Conservation (phyloP, 2,888 invertebrate genomes). For the Allygus modestus region DNA sequence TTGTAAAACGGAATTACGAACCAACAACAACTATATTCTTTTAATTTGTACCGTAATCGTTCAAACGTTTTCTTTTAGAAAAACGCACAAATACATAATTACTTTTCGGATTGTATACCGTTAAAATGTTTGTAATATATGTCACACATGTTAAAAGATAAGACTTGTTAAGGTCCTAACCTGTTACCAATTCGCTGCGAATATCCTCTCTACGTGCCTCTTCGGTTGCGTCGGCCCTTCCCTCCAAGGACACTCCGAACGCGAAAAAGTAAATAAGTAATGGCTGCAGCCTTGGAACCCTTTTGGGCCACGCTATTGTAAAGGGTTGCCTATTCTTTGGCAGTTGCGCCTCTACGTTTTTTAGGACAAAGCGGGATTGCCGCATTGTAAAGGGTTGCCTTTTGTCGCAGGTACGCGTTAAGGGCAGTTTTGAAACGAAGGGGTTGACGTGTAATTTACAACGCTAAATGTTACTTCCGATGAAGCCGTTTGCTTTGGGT, state of each 20-base stretch:
- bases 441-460: slow-evolving; percentile 25
- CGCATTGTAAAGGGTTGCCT: slow-evolving; percentile 20
- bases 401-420: background rate
- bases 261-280: slow-evolving; percentile 32
- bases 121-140: no score
- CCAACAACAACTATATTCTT: no score
- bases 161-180: no score
- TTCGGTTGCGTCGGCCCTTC: background rate
- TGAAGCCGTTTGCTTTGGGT: slow-evolving; percentile 34
- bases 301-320: slow-evolving; percentile 29
- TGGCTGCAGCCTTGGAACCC: slow-evolving; percentile 42
- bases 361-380: slow-evolving; percentile 24
- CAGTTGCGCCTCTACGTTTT: slow-evolving; percentile 36
- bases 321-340: slow-evolving; percentile 47
- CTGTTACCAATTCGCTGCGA: no score
- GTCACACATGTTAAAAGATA: no score
- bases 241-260: slow-evolving; percentile 18
- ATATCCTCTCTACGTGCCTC: background rate
- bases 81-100: no score
- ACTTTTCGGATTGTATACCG: no score
- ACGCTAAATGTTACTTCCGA: slow-evolving; percentile 4
- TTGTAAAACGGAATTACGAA: no score
- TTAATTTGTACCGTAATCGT: no score
- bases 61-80: no score
- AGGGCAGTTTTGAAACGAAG: slow-evolving; percentile 24